Evolutionary conservation across 2,888 invertebrate genomes (phyloP).

Genomic region (Leptinotarsa peninsularis): DNA sequence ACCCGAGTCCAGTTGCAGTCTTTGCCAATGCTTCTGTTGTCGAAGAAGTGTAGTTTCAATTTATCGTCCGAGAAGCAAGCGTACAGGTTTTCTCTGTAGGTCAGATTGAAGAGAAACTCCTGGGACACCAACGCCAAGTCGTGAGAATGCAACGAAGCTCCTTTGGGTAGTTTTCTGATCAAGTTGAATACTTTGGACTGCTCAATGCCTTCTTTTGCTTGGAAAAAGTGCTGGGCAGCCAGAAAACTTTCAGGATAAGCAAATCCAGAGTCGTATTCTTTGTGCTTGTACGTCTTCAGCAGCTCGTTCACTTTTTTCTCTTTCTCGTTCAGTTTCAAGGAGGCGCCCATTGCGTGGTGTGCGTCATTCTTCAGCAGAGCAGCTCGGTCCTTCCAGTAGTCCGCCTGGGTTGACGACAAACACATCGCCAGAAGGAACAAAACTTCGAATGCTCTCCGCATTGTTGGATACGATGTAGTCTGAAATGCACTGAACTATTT

Average conservation of each 20-base stretch:
- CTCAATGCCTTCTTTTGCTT: slow-evolving; percentile 71
- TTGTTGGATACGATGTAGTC: not conserved
- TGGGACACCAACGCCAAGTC: slow-evolving; percentile 74
- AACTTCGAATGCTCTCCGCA: not conserved
- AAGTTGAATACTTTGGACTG: slow-evolving; percentile 75
- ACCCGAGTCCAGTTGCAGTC: slow-evolving; percentile 51
- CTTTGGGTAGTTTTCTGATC: slow-evolving; percentile 79
- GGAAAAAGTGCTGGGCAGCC: slow-evolving; percentile 76
- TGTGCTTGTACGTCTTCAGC: slow-evolving; percentile 56
- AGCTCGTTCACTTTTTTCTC: slow-evolving; percentile 57
- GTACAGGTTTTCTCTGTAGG: slow-evolving; percentile 64
- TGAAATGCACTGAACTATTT: slow-evolving; percentile 9
- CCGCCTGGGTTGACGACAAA: slow-evolving; percentile 14
- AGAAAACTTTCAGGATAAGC: slow-evolving; percentile 65
- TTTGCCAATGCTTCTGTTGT: slow-evolving; percentile 2
- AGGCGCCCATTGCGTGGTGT: slow-evolving; percentile 46
- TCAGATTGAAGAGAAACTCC: slow-evolving; percentile 73
- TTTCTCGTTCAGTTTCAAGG: slow-evolving; percentile 59
- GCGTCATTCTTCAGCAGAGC: slow-evolving; percentile 46
- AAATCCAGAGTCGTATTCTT: slow-evolving; percentile 58
- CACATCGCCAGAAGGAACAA: slow-evolving; percentile 3
- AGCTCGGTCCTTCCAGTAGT: slow-evolving; percentile 52
- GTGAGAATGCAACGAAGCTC: slow-evolving; percentile 77
- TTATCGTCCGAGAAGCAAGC: slow-evolving; percentile 26
- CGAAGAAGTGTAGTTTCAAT: slow-evolving; percentile 35